Evolutionary conservation across 2,797 vertebrate species (phyloP), one percentile per base, ranked within the genome.

Genomic region (Sebastes vulpes): DNA sequence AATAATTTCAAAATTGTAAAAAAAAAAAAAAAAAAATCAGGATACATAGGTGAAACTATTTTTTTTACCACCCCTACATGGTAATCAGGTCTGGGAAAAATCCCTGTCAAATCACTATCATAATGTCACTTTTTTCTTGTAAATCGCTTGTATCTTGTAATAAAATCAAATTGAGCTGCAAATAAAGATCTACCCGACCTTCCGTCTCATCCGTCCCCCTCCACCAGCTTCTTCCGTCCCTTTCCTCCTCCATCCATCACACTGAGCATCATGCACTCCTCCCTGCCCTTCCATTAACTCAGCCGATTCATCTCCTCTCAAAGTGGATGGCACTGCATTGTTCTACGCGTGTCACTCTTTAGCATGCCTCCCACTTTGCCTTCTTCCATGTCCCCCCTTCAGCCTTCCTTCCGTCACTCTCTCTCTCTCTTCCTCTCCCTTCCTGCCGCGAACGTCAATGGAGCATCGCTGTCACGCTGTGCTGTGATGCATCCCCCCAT

Each of bases 401-500:
- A 29, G 18, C 61, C 57, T 72, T 82, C 60, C 14, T 66, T 69
- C 32, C 8, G 0, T 50, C 69, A 0, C 60, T 63, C 58, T 58
- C 48, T 26, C 46, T 42, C 23, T 25, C 32, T 3, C 2, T 16
- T 54, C 21, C 20, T 12, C 21, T 53, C 14, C 9, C 28, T 53
- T 75, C 79, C 84, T 25, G 31, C 66, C 2, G 20, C 2, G 52
- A 81, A 86, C 29, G 67, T 87, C 91, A 85, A 57, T 77, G 68
- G 56, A 48, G 70, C 81, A 83, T 87, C 75, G 65, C 72, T 82
- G 78, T 65, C 82, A 65, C 3, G 60, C 78, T 84, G 85, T 14
- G 83, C 72, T 29, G 38, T 65, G 70, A 82, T 79, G 80, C 38
- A 58, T 70, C 65, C 68, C 64, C 50, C 82, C 89, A 59, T 64